Evolutionary conservation across 2,113 vertebrate species (phyloP).

Genomic region (Calyptomena viridis): DNA sequence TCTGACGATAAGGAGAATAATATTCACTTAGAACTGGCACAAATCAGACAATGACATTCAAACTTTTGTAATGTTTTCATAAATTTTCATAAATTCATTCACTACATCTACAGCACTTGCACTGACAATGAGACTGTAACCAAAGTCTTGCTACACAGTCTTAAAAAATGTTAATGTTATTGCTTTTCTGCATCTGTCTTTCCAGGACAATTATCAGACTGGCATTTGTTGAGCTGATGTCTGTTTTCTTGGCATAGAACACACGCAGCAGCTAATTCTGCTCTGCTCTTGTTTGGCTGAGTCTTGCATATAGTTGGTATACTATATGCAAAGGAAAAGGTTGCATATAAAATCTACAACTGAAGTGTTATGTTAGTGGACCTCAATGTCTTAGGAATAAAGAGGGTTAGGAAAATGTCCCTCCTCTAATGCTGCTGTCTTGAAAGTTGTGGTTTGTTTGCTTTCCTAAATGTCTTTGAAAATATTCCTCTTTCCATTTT

Average conservation of each 20-base stretch:
- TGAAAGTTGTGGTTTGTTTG: background rate
- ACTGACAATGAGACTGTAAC: background rate
- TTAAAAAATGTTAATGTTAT: background rate
- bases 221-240: background rate
- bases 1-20: background rate
- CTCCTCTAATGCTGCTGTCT: background rate
- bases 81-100: background rate
- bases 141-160: background rate
- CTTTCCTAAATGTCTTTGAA: background rate
- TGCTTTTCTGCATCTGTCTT: background rate
- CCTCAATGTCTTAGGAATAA: background rate
- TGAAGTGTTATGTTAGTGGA: background rate
- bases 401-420: background rate
- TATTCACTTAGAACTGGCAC: background rate
- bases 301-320: too few relatives aligned
- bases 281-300: background rate
- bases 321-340: background rate
- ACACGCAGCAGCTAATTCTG: background rate
- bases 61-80: background rate
- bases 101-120: background rate
- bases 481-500: background rate
- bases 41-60: background rate
- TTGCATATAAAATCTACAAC: background rate
- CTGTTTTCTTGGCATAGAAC: background rate
- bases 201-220: background rate